A percentile compares a stretch with the other conserved stretches of the same genome.
These are phyloP conservation scores for Clostera curtula DNA, from an alignment of 2,888 invertebrate genomes.

Conservation along the genomic window DNA sequence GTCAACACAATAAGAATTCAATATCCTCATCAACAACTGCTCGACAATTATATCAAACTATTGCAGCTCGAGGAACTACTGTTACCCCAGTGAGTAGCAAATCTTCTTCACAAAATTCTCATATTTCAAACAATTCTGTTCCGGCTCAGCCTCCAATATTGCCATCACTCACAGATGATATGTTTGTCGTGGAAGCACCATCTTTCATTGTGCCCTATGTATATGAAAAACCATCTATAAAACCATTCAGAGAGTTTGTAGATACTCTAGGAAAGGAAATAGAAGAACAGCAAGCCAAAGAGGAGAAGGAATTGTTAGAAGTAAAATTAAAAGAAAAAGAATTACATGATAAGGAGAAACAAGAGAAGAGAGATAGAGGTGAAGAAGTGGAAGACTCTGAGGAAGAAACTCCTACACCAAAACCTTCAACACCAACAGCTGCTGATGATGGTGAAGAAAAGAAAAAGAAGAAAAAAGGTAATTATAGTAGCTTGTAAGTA, in stretches of 20 bases:
- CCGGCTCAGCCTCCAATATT: conserved; percentile 77
- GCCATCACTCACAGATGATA: conserved; percentile 91
- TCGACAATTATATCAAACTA: conserved; percentile 77
- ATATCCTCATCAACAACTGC: conserved; percentile 47
- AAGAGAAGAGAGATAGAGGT: conserved; percentile 37
- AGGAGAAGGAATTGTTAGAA: conserved; percentile 55
- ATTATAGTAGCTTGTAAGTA: neutral
- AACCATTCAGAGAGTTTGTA: conserved; percentile 84
- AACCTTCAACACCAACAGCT: conserved; percentile 20
- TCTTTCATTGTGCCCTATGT: conserved; percentile 95
- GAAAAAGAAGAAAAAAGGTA: conserved; percentile 44
- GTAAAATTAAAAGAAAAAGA: conserved; percentile 41
- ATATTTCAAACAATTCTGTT: too few relatives aligned
- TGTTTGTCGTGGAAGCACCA: conserved; percentile 94
- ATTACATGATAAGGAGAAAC: conserved; percentile 44
- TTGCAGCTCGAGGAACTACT: conserved; percentile 55
- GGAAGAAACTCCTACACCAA: conserved; percentile 15
- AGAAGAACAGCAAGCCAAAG: conserved; percentile 75
- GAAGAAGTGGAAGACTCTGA: conserved; percentile 39
- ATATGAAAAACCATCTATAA: conserved; percentile 90
- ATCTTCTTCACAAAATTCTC: conserved; percentile 23
- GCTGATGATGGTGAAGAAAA: conserved; percentile 39
- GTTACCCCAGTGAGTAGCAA: conserved; percentile 50
- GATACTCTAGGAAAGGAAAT: conserved; percentile 77
- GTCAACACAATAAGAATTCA: conserved; percentile 48